These are phyloP conservation scores for Oscarella lobularis DNA, from an alignment of 37 sponge, comb jelly and placozoan genomes.

Conservation along the genomic window DNA sequence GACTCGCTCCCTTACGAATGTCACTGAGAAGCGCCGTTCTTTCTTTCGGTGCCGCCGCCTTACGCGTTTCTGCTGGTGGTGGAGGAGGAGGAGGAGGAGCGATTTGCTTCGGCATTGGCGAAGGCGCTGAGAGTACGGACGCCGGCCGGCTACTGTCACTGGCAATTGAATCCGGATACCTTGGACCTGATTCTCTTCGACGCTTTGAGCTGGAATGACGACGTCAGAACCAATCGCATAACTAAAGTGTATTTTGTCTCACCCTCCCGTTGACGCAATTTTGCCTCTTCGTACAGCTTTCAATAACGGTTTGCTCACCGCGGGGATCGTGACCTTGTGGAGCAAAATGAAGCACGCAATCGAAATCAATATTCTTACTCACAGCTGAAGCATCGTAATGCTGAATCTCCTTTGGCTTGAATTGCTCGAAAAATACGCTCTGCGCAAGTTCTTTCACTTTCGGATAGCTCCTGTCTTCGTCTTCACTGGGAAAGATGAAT, in stretches of 20 bases:
- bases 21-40: not conserved
- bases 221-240: not conserved
- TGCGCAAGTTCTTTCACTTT: too few relatives aligned
- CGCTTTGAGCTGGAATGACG: too few relatives aligned
- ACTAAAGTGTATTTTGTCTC: not conserved
- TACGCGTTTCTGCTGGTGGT: not conserved
- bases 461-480: too few relatives aligned
- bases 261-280: not conserved
- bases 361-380: not conserved
- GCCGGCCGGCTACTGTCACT: too few relatives aligned
- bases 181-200: too few relatives aligned
- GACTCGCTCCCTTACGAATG: not conserved
- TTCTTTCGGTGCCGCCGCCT: not conserved
- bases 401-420: not conserved
- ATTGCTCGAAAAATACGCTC: not conserved
- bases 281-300: slow-evolving; percentile 1
- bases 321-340: not conserved
- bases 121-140: too few relatives aligned
- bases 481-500: too few relatives aligned
- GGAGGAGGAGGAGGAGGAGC: not conserved
- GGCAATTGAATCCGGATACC: too few relatives aligned
- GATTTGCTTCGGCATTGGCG: too few relatives aligned
- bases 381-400: not conserved
- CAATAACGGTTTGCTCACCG: not conserved
- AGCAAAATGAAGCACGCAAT: not conserved